Evolutionary conservation across 1,140 invertebrate species (phyloP).

Genomic region (Drosophila kikkawai): DNA sequence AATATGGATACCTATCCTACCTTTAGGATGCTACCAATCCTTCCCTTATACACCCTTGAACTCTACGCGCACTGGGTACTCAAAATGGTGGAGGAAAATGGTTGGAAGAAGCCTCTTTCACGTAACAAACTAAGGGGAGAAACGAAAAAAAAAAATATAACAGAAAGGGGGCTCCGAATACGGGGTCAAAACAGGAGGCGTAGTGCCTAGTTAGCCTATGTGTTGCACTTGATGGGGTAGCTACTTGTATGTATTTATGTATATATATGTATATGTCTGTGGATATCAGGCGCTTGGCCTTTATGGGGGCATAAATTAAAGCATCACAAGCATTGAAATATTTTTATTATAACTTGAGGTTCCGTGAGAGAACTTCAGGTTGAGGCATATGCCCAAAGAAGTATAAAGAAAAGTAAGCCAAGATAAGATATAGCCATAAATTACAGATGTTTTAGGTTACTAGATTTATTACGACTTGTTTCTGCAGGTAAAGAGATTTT

Average conservation of each 20-base stretch:
- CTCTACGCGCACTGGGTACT: background rate
- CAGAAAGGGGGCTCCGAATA: constrained; percentile 29
- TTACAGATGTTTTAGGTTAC: background rate
- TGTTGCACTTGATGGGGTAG: constrained; percentile 54
- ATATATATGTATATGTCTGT: constrained; percentile 40
- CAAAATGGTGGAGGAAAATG: constrained; percentile 17
- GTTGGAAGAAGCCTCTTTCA: constrained; percentile 49
- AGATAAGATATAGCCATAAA: constrained; percentile 8
- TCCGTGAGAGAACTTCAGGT: constrained; percentile 4
- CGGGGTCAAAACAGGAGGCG: constrained; percentile 17
- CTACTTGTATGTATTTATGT: constrained; percentile 38
- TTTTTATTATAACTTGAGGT: constrained; percentile 48
- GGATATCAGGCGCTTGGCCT: constrained; percentile 53
- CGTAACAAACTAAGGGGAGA: constrained; percentile 45
- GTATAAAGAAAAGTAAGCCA: constrained; percentile 7
- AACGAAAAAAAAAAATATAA: background rate
- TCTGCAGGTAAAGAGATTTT: background rate
- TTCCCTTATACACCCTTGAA: constrained; percentile 5
- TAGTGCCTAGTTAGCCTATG: constrained; percentile 56
- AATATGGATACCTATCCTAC: background rate
- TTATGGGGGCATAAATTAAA: constrained; percentile 62
- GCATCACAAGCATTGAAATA: constrained; percentile 44
- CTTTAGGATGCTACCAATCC: background rate
- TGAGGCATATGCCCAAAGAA: background rate
- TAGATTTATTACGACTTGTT: background rate